Base-by-base conservation (phyloP, 2,113 vertebrate species). In the Micronycteris hirsuta region DNA sequence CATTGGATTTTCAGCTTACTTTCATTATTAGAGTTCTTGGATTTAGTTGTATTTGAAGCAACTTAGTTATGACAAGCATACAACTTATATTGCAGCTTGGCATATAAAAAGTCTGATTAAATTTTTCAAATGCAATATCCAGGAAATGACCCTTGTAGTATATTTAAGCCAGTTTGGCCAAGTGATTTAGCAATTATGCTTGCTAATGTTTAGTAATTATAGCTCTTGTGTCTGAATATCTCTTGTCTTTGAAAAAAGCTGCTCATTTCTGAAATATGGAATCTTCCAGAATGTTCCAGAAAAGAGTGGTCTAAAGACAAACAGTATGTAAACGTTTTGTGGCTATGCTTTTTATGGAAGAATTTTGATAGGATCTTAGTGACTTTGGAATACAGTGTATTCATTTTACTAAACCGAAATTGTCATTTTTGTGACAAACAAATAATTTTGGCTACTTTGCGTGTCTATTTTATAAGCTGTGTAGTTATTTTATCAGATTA, bases 31-130 rank as follows among this genome's bases (percentile, higher is more conserved):
- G 76, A 95, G 76, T 89, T 83, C 31, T 95, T 84, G 22, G n/a
- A n/a, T 78, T 1, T 86, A 36, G 82, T 86, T 86, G 16, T 82
- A 47, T 92, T 94, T 92, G n/a, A 91, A 91, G 15, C 36, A 93
- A 73, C 14, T 52, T 36, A 95, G 58, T 93, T 84, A 81, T 31
- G 45, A 26, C 38, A 89, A 49, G 33, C 28, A 73, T 19, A 38
- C 4, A 63, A 11, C n/a, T 90, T 87, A 41, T 2, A 41, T 33
- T 74, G 12, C 38, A 74, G 24, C 41, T 52, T 84, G 16, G 6
- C 67, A 3, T 63, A 36, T 36, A 70, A 70, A 70, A 90, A 82
- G 63, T 88, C n/a, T 82, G 19, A 83, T 83, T 96, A 6, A 67
- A 84, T 38, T 80, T 86, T 71, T 80, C 36, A 89, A 78, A 71